Evolutionary conservation across 2,888 invertebrate genomes (phyloP).

Genomic region (Crocallis elinguaria): DNA sequence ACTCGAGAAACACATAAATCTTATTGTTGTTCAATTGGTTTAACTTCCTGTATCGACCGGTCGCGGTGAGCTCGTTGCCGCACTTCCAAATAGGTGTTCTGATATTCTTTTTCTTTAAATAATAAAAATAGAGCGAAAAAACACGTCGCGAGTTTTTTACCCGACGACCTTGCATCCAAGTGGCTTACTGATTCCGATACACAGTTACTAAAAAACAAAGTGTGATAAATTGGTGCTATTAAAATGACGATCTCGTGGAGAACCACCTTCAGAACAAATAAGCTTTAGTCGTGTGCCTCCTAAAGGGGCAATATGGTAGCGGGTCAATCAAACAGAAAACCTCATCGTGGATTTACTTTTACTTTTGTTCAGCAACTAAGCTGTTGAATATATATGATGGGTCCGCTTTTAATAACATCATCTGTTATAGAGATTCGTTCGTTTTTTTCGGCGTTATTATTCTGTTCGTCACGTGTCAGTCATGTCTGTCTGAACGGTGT

Average conservation of each 20-base stretch:
- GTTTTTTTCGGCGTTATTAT: constrained; percentile 63
- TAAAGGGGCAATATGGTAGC: constrained; percentile 55
- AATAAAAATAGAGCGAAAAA: constrained; percentile 78
- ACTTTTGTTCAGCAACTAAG: constrained; percentile 76
- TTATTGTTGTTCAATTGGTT: constrained; percentile 76
- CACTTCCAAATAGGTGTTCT: constrained; percentile 80
- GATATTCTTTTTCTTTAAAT: constrained; percentile 76
- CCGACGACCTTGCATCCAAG: constrained; percentile 77
- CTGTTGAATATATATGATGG: constrained; percentile 72
- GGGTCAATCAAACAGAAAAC: constrained; percentile 59
- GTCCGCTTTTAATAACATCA: constrained; percentile 62
- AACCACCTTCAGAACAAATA: constrained; percentile 44
- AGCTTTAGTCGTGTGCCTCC: constrained; percentile 59
- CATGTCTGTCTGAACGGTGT: constrained; percentile 43
- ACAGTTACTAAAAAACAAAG: constrained; percentile 75
- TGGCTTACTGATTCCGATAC: constrained; percentile 76
- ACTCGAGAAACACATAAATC: constrained; percentile 77
- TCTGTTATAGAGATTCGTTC: constrained; percentile 59
- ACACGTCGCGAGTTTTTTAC: constrained; percentile 71
- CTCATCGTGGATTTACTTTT: constrained; percentile 73
- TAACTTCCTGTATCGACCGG: constrained; percentile 80
- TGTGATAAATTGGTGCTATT: constrained; percentile 72
- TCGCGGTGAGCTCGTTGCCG: constrained; percentile 54
- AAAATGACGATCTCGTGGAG: constrained; percentile 50
- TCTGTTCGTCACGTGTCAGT: constrained; percentile 56